Evolutionary conservation across 2,888 invertebrate species (phyloP).

Genomic region (Tiliacea citrago): DNA sequence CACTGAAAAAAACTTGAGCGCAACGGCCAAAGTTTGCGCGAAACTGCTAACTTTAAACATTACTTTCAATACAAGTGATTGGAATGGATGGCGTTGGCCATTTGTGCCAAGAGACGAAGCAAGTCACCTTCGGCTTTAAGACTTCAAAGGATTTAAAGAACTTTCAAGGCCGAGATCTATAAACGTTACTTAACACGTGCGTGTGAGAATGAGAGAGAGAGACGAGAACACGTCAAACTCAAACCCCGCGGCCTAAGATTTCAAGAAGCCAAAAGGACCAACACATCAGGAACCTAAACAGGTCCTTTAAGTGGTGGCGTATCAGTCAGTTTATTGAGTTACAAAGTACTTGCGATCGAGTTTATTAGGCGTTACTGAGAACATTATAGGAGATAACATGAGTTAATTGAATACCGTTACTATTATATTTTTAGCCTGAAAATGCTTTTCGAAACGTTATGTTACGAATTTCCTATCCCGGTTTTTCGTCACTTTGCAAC

Average conservation of each 20-base stretch:
- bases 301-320: no score
- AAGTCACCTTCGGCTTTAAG: constrained; percentile 22
- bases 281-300: background rate
- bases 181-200: background rate
- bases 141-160: background rate
- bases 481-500: constrained; percentile 46
- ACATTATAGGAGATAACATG: constrained; percentile 9
- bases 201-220: background rate
- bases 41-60: constrained; percentile 27
- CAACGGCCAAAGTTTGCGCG: constrained; percentile 35
- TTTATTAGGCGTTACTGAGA: constrained; percentile 11
- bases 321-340: constrained; percentile 28
- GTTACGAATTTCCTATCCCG: constrained; percentile 1
- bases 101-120: constrained; percentile 3
- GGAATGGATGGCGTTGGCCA: constrained; percentile 13
- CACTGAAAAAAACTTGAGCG: constrained; percentile 19
- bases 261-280: background rate
- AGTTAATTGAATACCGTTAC: constrained; percentile 13
- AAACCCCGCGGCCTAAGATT: background rate
- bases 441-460: constrained; percentile 1
- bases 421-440: constrained; percentile 5
- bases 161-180: no score
- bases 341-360: constrained; percentile 10
- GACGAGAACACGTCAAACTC: background rate
- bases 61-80: constrained; percentile 34